A percentile compares a stretch with the other conserved stretches of the same genome.
phyloP scores from a whole-genome alignment of 2,888 invertebrate species.

The Isoperla grammatica region DNA sequence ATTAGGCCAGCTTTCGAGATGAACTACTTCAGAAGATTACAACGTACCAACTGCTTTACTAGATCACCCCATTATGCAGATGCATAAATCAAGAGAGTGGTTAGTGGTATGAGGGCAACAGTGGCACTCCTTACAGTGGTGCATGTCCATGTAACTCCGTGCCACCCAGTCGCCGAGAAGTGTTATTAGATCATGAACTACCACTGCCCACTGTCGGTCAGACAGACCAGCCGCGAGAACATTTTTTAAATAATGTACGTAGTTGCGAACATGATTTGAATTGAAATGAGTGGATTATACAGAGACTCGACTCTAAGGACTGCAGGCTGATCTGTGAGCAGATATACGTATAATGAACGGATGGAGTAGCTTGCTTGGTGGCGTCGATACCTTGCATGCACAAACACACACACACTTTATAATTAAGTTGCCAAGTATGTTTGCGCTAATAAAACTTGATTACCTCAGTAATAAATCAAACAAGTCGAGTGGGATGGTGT shows the following conservation, averaged over 20 bases:
- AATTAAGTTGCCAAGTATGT: slow-evolving; percentile 14
- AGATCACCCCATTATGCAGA: too few species aligned
- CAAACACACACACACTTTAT: background rate
- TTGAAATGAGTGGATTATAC: slow-evolving; percentile 17
- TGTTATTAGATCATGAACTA: background rate
- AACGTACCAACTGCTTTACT: too few species aligned
- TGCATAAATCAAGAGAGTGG: too few species aligned
- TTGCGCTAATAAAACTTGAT: slow-evolving; percentile 16
- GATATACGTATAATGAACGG: too few species aligned
- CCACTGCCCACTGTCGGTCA: background rate
- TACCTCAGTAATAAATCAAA: slow-evolving; percentile 14
- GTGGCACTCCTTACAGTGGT: too few species aligned
- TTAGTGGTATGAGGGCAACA: too few species aligned
- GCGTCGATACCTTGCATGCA: too few species aligned
- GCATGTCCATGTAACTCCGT: too few species aligned
- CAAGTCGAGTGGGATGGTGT: background rate
- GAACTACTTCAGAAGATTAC: too few species aligned
- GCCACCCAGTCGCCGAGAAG: slow-evolving; percentile 1
- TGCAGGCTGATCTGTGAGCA: slow-evolving; percentile 5
- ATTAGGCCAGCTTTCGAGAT: too few species aligned
- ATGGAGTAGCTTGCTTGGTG: too few species aligned
- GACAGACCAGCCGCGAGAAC: background rate
- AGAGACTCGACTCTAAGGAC: slow-evolving; percentile 2
- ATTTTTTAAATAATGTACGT: background rate
- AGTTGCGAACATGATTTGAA: slow-evolving; percentile 17